Base-by-base conservation (phyloP, 2,888 invertebrate genomes). In the Melieria picta region DNA sequence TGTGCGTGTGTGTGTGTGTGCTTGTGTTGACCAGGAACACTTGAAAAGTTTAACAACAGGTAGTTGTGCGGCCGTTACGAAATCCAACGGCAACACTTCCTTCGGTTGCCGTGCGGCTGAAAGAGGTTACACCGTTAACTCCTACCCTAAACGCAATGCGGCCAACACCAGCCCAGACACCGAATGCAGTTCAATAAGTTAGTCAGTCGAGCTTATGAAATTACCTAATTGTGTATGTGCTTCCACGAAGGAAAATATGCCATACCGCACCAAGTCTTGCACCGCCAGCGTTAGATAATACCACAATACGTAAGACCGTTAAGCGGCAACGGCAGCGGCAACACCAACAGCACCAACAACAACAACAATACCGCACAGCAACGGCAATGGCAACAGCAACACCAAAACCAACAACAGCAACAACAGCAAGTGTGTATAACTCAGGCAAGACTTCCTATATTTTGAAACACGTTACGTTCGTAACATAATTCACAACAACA, bases 391-490 rank as follows among this genome's bases (percentile, higher is more conserved):
- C 50, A 70, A 56, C 70, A 65, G 47, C 70, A 52, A 67, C 62
- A 65, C 46, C 52, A 57, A 64, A 11, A 30, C 30, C 30, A 30
- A 30, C n/a, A 5, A 45, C 46, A n/a, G n/a, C 55, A 57, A 57
- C 56, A 65, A 46, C 47, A 58, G 9, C 56, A 45, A 45, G 77
- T 77, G 77, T 70, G 72, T 79, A 79, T 81, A 81, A 82, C 78
- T 81, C 80, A 82, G 82, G 80, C 82, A 81, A 82, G 83, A 84
- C 83, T 84, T 84, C 84, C 84, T 84, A 84, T 83, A 83, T 84
- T 84, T 84, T 83, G 83, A 84, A 84, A 84, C 83, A 83, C 81
- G 84, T 84, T 84, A 84, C 83, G 84, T 82, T 83, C 82, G 84
- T 84, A 84, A 84, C 83, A 83, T 82, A 84, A 83, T 84, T 83